Conservation (phyloP, 2,113 vertebrate species). For the Marmota monax region DNA sequence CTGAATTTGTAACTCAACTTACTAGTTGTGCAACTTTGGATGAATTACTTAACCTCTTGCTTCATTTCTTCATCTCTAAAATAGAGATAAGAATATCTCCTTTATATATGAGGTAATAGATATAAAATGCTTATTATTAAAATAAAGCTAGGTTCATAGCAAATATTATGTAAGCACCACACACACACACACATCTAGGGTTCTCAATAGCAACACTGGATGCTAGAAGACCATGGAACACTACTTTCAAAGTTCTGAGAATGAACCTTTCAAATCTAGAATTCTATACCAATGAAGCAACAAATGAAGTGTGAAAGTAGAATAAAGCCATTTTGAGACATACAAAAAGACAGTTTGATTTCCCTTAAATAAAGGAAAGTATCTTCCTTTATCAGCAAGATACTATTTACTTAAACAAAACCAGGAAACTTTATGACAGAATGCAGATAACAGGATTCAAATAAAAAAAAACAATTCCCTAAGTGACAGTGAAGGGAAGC, state of each 20-base stretch:
- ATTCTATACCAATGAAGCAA: not conserved
- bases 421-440: not conserved
- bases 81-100: not conserved
- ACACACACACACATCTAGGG: not conserved
- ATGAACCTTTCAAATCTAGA: not conserved
- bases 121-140: not conserved
- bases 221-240: not conserved
- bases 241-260: not conserved
- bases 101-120: not conserved
- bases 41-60: not conserved
- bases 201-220: constrained; percentile 4
- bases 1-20: not conserved
- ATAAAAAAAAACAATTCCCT: not conserved
- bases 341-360: not conserved
- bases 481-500: not conserved
- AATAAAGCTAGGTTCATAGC: not conserved
- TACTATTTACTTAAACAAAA: constrained; percentile 18
- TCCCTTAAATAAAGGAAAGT: not conserved
- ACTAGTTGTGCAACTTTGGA: not conserved
- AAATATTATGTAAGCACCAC: not conserved
- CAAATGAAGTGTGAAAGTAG: not conserved
- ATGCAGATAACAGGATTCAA: not conserved
- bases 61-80: constrained; percentile 12
- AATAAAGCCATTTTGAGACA: not conserved
- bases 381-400: not conserved